These are phyloP conservation scores for Rhabditoides inermis DNA, from an alignment of 2,888 invertebrate genomes.

Conservation along the genomic window DNA sequence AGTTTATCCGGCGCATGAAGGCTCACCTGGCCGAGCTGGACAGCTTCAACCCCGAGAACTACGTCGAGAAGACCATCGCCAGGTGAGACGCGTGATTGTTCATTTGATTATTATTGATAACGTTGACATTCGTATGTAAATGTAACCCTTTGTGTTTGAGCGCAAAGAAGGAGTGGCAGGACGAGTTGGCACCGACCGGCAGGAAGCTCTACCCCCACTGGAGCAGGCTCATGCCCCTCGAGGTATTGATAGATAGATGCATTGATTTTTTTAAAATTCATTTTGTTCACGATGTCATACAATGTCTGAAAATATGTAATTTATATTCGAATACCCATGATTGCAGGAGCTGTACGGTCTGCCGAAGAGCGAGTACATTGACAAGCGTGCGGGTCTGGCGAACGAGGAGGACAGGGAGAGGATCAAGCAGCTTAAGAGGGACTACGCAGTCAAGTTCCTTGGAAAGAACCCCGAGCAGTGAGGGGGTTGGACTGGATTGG, in stretches of 20 bases:
- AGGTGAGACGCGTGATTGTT: slow-evolving; percentile 14
- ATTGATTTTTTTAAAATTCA: background rate
- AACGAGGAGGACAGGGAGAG: slow-evolving; percentile 38
- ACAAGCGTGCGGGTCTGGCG: slow-evolving; percentile 44
- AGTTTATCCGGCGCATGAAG: slow-evolving; percentile 42
- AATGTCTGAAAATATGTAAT: background rate
- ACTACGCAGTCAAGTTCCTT: too few relatives aligned
- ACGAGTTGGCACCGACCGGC: slow-evolving; percentile 42
- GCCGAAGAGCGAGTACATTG: slow-evolving; percentile 41
- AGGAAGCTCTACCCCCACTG: slow-evolving; percentile 47
- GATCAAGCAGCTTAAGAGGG: slow-evolving; percentile 31
- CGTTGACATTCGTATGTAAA: background rate
- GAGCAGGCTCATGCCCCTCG: slow-evolving; percentile 44
- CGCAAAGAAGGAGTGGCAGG: slow-evolving; percentile 41
- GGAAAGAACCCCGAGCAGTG: too few relatives aligned
- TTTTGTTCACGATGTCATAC: slow-evolving; percentile 13
- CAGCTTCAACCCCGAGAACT: slow-evolving; percentile 40
- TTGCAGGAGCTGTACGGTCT: slow-evolving; percentile 25
- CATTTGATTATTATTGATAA: background rate
- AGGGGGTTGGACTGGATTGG: too few relatives aligned
- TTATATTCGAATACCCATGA: background rate
- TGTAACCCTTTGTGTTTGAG: slow-evolving; percentile 7
- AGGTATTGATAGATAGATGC: slow-evolving; percentile 16
- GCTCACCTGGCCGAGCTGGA: slow-evolving; percentile 37
- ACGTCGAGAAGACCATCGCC: slow-evolving; percentile 41